phyloP scores from a whole-genome alignment of 2,113 vertebrate species.

The Australoheros scitulus region DNA sequence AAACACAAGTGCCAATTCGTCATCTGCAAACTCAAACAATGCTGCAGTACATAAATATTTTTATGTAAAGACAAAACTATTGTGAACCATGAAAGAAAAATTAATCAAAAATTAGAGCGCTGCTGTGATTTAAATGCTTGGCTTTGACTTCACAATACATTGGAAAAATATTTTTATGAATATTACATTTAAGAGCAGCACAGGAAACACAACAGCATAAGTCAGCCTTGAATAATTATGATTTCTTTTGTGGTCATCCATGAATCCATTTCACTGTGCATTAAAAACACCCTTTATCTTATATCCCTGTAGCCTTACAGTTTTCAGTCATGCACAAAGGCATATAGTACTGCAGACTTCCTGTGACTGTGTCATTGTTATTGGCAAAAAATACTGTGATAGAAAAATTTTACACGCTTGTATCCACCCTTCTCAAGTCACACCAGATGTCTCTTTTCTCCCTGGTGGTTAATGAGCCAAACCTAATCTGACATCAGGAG shows the following conservation, averaged over 20 bases:
- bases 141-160: background rate
- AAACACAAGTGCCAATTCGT: background rate
- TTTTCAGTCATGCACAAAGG: background rate
- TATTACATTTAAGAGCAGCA: background rate
- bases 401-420: background rate
- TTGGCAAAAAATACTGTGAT: background rate
- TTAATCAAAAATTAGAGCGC: background rate
- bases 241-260: background rate
- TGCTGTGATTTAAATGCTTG: background rate
- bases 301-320: background rate
- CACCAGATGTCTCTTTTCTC: slow-evolving; percentile 9
- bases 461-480: slow-evolving; percentile 26
- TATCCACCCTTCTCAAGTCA: background rate
- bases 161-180: background rate
- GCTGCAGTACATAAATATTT: background rate
- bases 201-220: background rate
- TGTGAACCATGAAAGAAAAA: background rate
- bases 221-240: background rate
- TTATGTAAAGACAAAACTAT: background rate
- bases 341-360: background rate
- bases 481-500: slow-evolving; percentile 27
- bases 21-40: background rate
- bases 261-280: background rate
- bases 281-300: background rate
- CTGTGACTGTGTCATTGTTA: background rate